Conservation (phyloP, 2,888 invertebrate species). For the Folsomia manolachei region DNA sequence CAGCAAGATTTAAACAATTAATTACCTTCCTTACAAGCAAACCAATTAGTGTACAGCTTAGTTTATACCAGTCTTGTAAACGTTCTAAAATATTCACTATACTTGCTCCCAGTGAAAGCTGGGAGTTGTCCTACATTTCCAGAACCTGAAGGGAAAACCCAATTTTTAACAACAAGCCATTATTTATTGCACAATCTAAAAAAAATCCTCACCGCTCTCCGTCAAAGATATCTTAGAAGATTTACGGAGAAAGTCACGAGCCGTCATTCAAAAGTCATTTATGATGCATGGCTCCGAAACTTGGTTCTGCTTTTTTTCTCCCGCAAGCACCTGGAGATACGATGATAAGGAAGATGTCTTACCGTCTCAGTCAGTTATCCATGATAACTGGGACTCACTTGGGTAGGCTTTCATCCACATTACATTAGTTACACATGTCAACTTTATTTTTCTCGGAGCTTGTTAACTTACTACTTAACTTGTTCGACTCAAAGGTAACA, state of each 20-base stretch:
- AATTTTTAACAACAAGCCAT: no score
- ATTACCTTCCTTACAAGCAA: background rate
- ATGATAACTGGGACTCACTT: no score
- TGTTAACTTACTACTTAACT: slow-evolving; percentile 1
- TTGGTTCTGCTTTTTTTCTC: no score
- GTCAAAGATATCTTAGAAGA: background rate
- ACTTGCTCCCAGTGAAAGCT: no score
- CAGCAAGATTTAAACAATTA: background rate
- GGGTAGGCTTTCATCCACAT: background rate
- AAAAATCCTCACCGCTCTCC: background rate
- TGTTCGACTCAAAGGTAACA: no score
- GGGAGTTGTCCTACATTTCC: no score
- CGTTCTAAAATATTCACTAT: background rate
- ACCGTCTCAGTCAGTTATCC: no score
- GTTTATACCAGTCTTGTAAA: background rate
- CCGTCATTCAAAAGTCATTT: slow-evolving; percentile 4
- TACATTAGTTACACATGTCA: no score
- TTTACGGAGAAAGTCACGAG: slow-evolving; percentile 1
- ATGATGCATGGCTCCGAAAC: slow-evolving; percentile 1
- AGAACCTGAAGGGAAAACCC: no score
- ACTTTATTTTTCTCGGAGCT: slow-evolving; percentile 3
- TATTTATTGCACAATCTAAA: background rate
- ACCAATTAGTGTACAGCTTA: background rate
- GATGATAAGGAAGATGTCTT: background rate
- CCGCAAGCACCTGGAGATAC: no score